Evolutionary conservation across 1,140 invertebrate species (phyloP).

Genomic region (Meloidogyne floridensis): DNA sequence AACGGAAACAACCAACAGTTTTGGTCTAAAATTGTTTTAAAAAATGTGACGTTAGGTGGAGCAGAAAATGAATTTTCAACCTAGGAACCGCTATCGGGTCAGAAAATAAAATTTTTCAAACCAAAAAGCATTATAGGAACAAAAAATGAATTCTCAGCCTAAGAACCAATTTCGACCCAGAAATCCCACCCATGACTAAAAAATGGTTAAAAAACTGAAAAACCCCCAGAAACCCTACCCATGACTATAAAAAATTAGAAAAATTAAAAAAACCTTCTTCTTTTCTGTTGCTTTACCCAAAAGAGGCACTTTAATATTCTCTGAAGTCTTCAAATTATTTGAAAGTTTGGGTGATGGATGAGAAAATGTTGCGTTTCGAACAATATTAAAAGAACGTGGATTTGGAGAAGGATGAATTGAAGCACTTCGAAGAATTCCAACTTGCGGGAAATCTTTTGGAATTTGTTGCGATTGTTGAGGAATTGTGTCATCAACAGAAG

Average conservation of each 20-base stretch:
- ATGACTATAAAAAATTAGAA: not conserved
- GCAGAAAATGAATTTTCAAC: too few relatives aligned
- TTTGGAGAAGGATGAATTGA: not conserved
- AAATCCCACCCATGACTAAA: not conserved
- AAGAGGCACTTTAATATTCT: not conserved
- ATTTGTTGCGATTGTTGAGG: too few relatives aligned
- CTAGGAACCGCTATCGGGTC: too few relatives aligned
- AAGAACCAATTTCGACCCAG: too few relatives aligned
- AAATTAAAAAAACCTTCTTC: not conserved
- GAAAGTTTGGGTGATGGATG: not conserved
- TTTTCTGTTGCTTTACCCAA: not conserved
- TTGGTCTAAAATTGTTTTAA: too few relatives aligned
- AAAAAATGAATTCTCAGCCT: too few relatives aligned
- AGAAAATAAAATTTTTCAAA: too few relatives aligned
- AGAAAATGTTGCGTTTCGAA: not conserved
- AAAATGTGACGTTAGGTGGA: too few relatives aligned
- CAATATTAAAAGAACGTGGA: not conserved
- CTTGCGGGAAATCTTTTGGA: too few relatives aligned
- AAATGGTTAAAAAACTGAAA: not conserved
- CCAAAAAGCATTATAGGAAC: too few relatives aligned
- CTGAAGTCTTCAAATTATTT: not conserved
- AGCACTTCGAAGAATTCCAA: not conserved
- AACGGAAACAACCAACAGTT: not conserved
- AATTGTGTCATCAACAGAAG: too few relatives aligned
- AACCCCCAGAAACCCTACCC: not conserved